Evolutionary conservation across 2,888 invertebrate genomes (phyloP).

Genomic region (Dryomyza anilis): DNA sequence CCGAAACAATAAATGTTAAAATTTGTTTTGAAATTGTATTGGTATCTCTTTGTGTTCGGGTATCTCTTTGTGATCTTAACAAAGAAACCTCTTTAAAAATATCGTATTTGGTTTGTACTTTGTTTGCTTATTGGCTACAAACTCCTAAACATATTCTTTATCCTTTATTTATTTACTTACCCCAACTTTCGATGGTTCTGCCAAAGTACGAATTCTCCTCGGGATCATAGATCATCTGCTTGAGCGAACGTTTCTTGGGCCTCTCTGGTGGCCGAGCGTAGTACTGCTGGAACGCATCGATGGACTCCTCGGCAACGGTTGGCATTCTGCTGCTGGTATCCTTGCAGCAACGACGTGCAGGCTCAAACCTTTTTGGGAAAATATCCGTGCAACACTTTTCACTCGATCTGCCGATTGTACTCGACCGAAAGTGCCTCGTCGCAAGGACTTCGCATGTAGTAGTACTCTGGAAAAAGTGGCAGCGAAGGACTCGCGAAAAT

Average conservation of each 20-base stretch:
- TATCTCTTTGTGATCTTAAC: too few species aligned
- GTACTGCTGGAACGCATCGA: slow-evolving; percentile 70
- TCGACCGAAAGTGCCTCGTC: neutral
- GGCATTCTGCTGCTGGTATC: slow-evolving; percentile 21
- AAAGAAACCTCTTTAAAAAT: too few species aligned
- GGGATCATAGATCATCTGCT: slow-evolving; percentile 77
- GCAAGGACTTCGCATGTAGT: slow-evolving; percentile 5
- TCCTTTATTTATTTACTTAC: too few species aligned
- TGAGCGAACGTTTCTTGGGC: slow-evolving; percentile 66
- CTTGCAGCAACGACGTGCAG: slow-evolving; percentile 7
- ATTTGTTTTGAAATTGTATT: too few species aligned
- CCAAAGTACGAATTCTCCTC: slow-evolving; percentile 77
- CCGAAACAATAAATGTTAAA: too few species aligned
- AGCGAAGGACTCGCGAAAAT: neutral
- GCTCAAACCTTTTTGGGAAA: slow-evolving; percentile 17
- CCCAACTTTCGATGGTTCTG: slow-evolving; percentile 80
- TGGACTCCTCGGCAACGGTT: slow-evolving; percentile 61
- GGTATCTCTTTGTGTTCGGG: too few species aligned
- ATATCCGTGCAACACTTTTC: slow-evolving; percentile 23
- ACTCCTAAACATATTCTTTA: too few species aligned
- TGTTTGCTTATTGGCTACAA: too few species aligned
- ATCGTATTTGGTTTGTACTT: too few species aligned
- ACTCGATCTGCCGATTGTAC: slow-evolving; percentile 16
- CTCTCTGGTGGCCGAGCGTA: slow-evolving; percentile 70
- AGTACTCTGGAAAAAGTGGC: neutral